phyloP scores from a whole-genome alignment of 2,888 invertebrate genomes.

The Eupithecia tripunctaria region DNA sequence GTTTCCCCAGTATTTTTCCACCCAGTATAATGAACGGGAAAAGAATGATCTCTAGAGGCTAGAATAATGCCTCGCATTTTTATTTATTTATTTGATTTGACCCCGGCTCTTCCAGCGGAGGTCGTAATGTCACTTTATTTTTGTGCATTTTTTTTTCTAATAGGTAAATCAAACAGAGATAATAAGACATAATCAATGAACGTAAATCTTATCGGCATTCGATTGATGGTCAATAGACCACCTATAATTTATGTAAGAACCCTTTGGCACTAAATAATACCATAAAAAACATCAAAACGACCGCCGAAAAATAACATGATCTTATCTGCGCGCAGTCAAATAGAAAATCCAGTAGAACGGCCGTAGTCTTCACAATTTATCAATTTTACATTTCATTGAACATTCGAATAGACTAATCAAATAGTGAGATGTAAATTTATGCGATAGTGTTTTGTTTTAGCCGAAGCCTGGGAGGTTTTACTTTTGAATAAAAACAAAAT shows the following conservation, averaged over 20 bases:
- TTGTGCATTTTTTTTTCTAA: not conserved
- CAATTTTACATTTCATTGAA: conserved; percentile 52
- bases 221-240: conserved; percentile 17
- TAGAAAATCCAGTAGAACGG: conserved; percentile 46
- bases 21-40: too few relatives aligned
- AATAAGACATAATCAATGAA: conserved; percentile 11
- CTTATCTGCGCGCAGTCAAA: conserved; percentile 44
- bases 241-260: conserved; percentile 23
- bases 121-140: not conserved
- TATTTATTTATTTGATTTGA: too few relatives aligned
- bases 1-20: too few relatives aligned
- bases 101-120: too few relatives aligned
- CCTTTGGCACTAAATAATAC: conserved; percentile 18
- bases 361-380: conserved; percentile 49
- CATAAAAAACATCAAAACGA: conserved; percentile 38
- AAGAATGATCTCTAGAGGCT: too few relatives aligned
- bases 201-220: conserved; percentile 19
- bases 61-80: too few relatives aligned
- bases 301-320: conserved; percentile 43
- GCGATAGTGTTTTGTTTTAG: conserved; percentile 29
- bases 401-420: conserved; percentile 50
- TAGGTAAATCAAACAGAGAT: not conserved
- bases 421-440: conserved; percentile 28
- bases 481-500: not conserved
- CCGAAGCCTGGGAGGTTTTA: not conserved